A percentile compares a stretch with the other conserved stretches of the same genome.
Evolutionary conservation across 2,113 vertebrate species (phyloP).

Genomic region (Theristicus caerulescens): DNA sequence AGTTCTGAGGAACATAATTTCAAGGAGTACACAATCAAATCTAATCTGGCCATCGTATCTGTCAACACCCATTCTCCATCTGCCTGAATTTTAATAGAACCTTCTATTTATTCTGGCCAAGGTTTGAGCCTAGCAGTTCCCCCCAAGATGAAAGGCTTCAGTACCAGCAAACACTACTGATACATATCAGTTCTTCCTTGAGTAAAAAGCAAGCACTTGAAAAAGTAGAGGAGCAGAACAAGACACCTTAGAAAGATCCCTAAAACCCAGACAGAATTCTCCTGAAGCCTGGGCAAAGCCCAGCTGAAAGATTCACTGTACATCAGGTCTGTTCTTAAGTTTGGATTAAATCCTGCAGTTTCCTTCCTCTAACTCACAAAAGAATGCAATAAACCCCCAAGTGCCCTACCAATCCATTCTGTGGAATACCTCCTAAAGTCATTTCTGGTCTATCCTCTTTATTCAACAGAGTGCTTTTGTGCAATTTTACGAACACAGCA

Average conservation of each 20-base stretch:
- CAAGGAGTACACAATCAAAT: neutral
- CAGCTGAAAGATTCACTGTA: neutral
- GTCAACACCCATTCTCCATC: neutral
- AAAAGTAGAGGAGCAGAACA: neutral
- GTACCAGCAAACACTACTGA: neutral
- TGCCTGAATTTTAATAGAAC: neutral
- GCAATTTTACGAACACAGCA: slow-evolving; percentile 10
- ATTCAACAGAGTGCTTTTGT: neutral
- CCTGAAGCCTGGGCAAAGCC: neutral
- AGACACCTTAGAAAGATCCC: neutral
- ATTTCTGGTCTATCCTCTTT: slow-evolving; percentile 14
- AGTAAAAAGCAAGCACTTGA: neutral
- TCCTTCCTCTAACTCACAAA: neutral
- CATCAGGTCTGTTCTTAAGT: neutral
- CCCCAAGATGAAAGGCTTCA: neutral
- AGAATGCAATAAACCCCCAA: neutral
- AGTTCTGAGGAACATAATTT: neutral
- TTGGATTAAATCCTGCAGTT: neutral
- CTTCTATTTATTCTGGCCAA: neutral
- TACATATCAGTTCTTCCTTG: neutral
- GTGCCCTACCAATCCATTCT: neutral
- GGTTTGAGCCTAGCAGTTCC: neutral
- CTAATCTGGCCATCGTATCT: neutral
- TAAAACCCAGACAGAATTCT: neutral
- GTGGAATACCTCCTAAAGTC: slow-evolving; percentile 3